These are phyloP conservation scores for Panthera tigris DNA, from an alignment of 2,113 vertebrate species.

Conservation along the genomic window DNA sequence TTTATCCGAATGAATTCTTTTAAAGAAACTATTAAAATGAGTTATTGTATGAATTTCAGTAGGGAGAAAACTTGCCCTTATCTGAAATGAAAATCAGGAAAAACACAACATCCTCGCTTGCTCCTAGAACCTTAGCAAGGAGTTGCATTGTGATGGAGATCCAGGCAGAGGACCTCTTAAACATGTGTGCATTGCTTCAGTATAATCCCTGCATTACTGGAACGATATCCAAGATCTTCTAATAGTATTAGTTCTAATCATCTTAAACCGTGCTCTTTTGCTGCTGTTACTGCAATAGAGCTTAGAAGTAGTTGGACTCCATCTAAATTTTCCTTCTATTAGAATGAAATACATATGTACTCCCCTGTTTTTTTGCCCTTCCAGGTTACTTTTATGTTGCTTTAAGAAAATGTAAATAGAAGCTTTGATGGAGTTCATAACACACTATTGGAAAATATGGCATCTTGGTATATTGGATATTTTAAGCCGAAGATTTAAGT, in stretches of 20 bases:
- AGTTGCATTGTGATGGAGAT: accelerated
- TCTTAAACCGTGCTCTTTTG: not conserved
- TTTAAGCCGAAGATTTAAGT: not conserved
- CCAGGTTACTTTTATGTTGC: not conserved
- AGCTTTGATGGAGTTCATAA: not conserved
- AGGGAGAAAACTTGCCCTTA: not conserved
- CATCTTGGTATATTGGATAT: not conserved
- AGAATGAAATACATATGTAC: not conserved
- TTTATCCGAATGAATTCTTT: constrained; percentile 13
- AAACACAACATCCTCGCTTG: not conserved
- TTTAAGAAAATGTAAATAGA: not conserved
- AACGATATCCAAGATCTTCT: too few relatives aligned
- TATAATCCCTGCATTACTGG: not conserved
- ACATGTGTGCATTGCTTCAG: not conserved
- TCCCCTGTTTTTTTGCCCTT: not conserved
- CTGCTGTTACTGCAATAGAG: not conserved
- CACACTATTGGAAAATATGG: not conserved
- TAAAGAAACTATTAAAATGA: not conserved
- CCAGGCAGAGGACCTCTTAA: accelerated
- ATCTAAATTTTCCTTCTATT: not conserved
- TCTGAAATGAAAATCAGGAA: not conserved
- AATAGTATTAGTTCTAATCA: not conserved
- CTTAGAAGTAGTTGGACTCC: not conserved
- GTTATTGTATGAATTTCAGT: not conserved
- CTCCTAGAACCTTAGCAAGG: not conserved